These are phyloP conservation scores for Pseudopipra pipra DNA, from an alignment of 2,113 vertebrate genomes.

Conservation along the genomic window DNA sequence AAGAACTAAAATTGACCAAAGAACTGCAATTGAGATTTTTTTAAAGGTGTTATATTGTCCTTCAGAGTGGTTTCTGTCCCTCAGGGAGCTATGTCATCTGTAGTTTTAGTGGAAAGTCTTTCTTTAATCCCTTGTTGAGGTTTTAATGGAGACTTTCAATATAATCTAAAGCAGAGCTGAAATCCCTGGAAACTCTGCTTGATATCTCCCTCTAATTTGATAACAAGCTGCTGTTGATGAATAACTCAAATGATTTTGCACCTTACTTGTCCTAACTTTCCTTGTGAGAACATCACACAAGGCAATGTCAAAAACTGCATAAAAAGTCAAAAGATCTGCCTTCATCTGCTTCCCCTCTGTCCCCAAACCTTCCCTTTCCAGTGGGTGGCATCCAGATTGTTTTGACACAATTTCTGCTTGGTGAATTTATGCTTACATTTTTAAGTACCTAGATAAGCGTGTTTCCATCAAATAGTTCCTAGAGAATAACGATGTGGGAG, in stretches of 20 bases:
- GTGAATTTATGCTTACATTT: neutral
- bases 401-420: neutral
- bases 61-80: neutral
- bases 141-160: neutral
- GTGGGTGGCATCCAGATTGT: neutral
- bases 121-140: neutral
- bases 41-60: neutral
- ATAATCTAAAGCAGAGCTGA: neutral
- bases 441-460: neutral
- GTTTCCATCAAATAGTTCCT: neutral
- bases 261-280: neutral
- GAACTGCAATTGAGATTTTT: neutral
- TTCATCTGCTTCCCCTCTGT: neutral
- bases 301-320: neutral
- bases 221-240: neutral
- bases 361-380: neutral
- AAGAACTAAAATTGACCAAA: neutral
- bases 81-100: neutral
- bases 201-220: neutral
- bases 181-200: neutral
- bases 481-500: neutral
- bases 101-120: neutral
- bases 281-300: neutral
- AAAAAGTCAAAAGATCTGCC: neutral
- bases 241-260: neutral